A percentile compares a stretch with the other conserved stretches of the same genome.
These are phyloP conservation scores for Megaceryle alcyon DNA, from an alignment of 2,797 vertebrate species.

Conservation along the genomic window DNA sequence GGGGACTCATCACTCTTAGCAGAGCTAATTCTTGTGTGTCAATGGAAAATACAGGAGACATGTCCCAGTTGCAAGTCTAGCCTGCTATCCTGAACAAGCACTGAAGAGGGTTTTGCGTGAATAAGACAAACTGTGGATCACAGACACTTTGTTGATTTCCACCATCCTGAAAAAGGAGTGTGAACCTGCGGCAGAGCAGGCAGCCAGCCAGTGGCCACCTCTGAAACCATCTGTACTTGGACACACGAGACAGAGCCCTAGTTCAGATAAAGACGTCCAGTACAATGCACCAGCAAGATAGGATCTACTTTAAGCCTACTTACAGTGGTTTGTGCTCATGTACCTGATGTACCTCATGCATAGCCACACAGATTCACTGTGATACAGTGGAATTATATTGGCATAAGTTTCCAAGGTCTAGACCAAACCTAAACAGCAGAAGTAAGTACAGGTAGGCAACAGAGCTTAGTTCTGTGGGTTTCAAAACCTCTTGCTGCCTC, in stretches of 20 bases:
- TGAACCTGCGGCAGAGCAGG: background rate
- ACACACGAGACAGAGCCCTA: background rate
- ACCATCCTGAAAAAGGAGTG: background rate
- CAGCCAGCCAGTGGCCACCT: fast-evolving
- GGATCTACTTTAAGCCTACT: background rate
- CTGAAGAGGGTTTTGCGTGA: background rate
- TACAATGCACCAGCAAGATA: background rate
- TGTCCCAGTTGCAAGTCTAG: background rate
- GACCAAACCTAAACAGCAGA: background rate
- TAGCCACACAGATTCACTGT: background rate
- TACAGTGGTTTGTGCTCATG: background rate
- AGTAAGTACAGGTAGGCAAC: background rate
- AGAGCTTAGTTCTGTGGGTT: background rate
- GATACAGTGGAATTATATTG: background rate
- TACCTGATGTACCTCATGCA: background rate
- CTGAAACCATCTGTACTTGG: background rate
- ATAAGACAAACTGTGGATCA: background rate
- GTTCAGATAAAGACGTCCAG: background rate
- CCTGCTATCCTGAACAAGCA: background rate
- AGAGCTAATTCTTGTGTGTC: background rate
- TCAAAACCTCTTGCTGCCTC: background rate
- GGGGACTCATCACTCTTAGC: background rate
- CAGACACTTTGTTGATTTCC: background rate
- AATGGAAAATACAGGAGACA: background rate
- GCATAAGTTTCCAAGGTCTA: background rate